A percentile compares a stretch with the other conserved stretches of the same genome.
Conservation (phyloP, 2,888 invertebrate species). For the Eristalis tenax region DNA sequence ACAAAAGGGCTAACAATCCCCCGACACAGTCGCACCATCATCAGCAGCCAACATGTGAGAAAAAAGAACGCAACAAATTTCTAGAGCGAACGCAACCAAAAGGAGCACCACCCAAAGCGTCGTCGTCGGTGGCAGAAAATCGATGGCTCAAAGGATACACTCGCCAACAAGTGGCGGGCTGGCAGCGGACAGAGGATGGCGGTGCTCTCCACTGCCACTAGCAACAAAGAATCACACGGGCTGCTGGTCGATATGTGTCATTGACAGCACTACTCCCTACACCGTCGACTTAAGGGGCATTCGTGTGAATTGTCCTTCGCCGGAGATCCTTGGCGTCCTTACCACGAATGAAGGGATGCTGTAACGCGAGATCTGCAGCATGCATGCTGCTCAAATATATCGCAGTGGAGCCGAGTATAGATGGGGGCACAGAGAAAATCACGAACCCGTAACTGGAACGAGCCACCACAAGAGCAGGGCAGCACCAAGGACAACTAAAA, state of each 20-base stretch:
- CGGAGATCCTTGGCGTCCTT: slow-evolving; percentile 11
- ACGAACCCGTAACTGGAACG: background rate
- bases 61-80: slow-evolving; percentile 32
- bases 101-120: slow-evolving; percentile 24
- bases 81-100: slow-evolving; percentile 39
- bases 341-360: slow-evolving; percentile 38
- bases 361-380: slow-evolving; percentile 61
- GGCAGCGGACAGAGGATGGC: background rate
- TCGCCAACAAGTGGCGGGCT: slow-evolving; percentile 25
- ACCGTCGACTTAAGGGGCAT: slow-evolving; percentile 51
- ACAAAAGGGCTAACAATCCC: background rate
- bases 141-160: slow-evolving; percentile 54
- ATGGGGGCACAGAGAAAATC: background rate
- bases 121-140: slow-evolving; percentile 43
- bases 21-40: background rate
- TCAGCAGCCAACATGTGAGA: background rate
- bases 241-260: slow-evolving; percentile 57
- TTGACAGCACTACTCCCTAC: slow-evolving; percentile 51
- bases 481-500: slow-evolving; percentile 63
- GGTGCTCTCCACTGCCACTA: background rate
- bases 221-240: slow-evolving; percentile 33
- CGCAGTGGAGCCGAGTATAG: background rate
- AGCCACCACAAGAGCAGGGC: background rate
- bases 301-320: background rate
- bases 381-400: slow-evolving; percentile 52